Conservation (phyloP, 92 coral and sea anemone genomes). For the Phenganax stokvisi region DNA sequence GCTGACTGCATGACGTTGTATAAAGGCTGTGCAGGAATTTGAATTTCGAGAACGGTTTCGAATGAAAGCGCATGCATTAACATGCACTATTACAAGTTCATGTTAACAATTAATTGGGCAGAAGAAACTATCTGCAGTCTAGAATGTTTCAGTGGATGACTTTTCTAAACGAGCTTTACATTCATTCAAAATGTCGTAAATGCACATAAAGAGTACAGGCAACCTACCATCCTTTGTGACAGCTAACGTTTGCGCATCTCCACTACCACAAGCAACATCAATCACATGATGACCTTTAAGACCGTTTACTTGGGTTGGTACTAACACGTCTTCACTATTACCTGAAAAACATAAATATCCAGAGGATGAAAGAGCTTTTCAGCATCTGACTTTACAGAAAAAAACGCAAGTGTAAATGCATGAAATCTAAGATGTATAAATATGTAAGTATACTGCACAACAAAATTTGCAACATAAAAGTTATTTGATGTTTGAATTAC, state of each 20-base stretch:
- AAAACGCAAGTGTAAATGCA: not conserved
- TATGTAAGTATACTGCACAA: no score
- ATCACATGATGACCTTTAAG: constrained; percentile 78
- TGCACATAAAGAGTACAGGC: not conserved
- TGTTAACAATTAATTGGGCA: no score
- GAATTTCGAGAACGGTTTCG: no score
- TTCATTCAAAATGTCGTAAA: not conserved
- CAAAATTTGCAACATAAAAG: no score
- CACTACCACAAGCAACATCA: constrained; percentile 99
- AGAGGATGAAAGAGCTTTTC: not conserved
- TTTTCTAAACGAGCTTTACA: not conserved
- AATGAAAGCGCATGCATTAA: no score
- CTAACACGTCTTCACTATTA: constrained; percentile 87
- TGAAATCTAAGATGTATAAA: not conserved
- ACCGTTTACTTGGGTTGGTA: constrained; percentile 78
- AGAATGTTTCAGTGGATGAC: no score
- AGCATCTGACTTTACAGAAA: not conserved
- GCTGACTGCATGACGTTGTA: no score
- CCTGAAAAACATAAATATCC: constrained; percentile 45
- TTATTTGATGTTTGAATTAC: no score
- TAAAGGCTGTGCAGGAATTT: no score
- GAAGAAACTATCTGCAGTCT: no score
- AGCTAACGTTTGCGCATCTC: constrained; percentile 96
- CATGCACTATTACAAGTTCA: no score
- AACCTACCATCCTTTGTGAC: constrained; percentile 89